Evolutionary conservation across 35 echinoderm and acorn worm species (phyloP).

Genomic region (Lytechinus pictus): DNA sequence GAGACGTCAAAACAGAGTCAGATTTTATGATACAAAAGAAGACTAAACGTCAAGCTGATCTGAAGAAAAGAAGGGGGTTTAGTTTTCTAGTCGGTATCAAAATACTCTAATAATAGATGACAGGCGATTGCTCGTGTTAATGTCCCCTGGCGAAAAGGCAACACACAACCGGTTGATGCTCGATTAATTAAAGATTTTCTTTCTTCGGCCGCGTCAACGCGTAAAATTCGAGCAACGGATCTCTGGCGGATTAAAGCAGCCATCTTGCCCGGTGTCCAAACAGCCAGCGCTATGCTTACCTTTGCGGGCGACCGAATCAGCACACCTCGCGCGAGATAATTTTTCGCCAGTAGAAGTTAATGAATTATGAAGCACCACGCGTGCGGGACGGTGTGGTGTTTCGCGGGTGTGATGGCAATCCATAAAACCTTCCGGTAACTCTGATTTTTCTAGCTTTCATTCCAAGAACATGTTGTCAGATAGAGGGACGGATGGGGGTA

Average conservation of each 20-base stretch:
- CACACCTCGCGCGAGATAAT: conserved; percentile 39
- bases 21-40: neutral
- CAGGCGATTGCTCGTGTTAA: conserved; percentile 38
- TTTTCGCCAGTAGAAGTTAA: conserved; percentile 45
- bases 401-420: conserved; percentile 32
- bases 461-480: neutral
- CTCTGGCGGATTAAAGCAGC: neutral
- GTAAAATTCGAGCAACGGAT: conserved; percentile 41
- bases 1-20: conserved; percentile 16
- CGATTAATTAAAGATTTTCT: conserved; percentile 55
- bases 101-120: conserved; percentile 33
- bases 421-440: conserved; percentile 49
- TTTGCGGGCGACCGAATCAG: neutral
- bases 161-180: neutral
- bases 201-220: conserved; percentile 48
- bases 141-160: conserved; percentile 40
- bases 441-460: conserved; percentile 29
- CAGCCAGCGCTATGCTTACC: conserved; percentile 20
- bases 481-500: neutral
- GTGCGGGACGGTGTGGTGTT: conserved; percentile 27
- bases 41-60: neutral
- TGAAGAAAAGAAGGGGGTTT: neutral
- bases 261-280: conserved; percentile 51
- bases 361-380: conserved; percentile 48
- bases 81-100: conserved; percentile 10